Conservation (phyloP, 2,888 invertebrate genomes). For the Megamerina dolium region DNA sequence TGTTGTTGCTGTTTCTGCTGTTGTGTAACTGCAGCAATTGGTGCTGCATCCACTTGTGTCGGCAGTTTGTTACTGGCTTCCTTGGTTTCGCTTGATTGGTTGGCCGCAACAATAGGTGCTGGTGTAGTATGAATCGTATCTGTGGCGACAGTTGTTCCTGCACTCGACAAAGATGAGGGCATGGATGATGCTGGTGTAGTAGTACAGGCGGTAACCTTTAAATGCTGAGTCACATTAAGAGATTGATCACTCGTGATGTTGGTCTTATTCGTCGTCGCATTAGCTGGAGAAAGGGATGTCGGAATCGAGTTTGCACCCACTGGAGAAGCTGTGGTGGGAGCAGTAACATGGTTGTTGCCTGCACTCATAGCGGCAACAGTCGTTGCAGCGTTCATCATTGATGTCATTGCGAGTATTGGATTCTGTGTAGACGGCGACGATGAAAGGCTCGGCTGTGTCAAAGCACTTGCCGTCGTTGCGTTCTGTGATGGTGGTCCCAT, state of each 20-base stretch:
- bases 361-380: conserved; percentile 16
- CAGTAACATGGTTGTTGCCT: conserved; percentile 16
- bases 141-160: conserved; percentile 3
- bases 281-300: too few species aligned
- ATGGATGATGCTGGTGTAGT: background rate
- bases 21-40: too few species aligned
- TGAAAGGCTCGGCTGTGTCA: conserved; percentile 25
- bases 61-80: conserved; percentile 11
- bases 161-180: background rate
- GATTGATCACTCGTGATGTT: conserved; percentile 2
- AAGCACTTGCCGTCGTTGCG: conserved; percentile 17
- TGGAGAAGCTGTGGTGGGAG: conserved; percentile 16
- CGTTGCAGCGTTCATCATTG: conserved; percentile 38
- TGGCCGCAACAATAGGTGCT: conserved; percentile 3
- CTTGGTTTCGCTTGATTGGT: conserved; percentile 17
- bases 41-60: conserved; percentile 2
- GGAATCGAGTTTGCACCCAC: conserved; percentile 7
- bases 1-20: conserved; percentile 4
- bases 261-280: too few species aligned
- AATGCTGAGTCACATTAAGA: too few species aligned
- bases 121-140: conserved; percentile 3
- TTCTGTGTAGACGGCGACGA: conserved; percentile 41
- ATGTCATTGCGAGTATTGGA: conserved; percentile 49
- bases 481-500: conserved; percentile 18
- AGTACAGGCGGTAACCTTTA: conserved; percentile 5